Conservation (phyloP, 2,797 vertebrate genomes). For the Sparidentex hasta region DNA sequence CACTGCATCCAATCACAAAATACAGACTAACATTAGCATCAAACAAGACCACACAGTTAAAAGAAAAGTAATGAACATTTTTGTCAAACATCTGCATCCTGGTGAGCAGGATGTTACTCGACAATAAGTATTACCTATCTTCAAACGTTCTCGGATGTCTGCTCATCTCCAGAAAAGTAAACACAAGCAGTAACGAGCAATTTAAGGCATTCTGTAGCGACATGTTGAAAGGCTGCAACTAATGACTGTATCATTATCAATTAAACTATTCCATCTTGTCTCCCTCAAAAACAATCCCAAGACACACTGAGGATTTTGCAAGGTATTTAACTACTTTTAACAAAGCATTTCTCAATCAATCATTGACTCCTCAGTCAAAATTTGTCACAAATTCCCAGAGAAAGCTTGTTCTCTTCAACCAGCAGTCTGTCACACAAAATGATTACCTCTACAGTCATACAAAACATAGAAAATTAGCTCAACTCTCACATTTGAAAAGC, state of each 20-base stretch:
- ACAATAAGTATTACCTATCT: neutral
- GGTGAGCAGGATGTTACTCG: constrained; percentile 15
- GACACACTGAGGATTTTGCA: too few relatives aligned
- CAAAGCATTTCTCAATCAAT: too few relatives aligned
- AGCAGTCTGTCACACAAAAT: too few relatives aligned
- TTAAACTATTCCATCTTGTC: neutral
- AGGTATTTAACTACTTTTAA: too few relatives aligned
- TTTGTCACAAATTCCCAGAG: too few relatives aligned
- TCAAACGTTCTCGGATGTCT: constrained; percentile 2
- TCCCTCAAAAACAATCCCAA: too few relatives aligned
- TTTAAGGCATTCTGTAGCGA: neutral
- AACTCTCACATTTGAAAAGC: too few relatives aligned
- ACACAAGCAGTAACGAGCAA: constrained; percentile 12
- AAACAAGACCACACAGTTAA: constrained; percentile 70
- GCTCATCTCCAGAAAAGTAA: constrained; percentile 3
- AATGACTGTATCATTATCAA: too few relatives aligned
- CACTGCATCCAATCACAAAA: constrained; percentile 72
- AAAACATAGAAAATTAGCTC: too few relatives aligned
- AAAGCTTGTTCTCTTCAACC: too few relatives aligned
- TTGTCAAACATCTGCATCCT: constrained; percentile 50
- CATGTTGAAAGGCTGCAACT: neutral
- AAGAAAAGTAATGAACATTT: constrained; percentile 52
- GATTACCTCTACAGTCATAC: too few relatives aligned
- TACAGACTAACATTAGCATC: constrained; percentile 67
- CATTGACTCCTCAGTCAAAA: too few relatives aligned